Percentiles rank a stretch among this genome's conserved stretches.
Evolutionary conservation across 2,113 vertebrate genomes (phyloP).

Genomic region (Scopus umbretta): DNA sequence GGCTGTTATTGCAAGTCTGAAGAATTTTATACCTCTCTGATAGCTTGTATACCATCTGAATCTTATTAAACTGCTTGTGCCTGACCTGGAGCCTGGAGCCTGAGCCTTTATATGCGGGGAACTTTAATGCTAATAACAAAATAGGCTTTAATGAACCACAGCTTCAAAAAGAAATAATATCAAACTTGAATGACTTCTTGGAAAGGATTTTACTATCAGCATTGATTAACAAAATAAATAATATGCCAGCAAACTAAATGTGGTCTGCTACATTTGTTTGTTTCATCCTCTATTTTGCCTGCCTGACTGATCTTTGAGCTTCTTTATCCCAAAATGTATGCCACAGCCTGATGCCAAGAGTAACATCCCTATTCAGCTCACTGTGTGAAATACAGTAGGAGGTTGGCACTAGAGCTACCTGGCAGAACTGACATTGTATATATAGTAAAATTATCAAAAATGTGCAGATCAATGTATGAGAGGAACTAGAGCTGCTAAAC

Average conservation of each 20-base stretch:
- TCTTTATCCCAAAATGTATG: neutral
- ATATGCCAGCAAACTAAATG: neutral
- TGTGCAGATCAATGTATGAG: neutral
- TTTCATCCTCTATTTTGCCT: slow-evolving; percentile 18
- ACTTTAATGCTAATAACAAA: slow-evolving; percentile 22
- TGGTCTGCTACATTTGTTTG: neutral
- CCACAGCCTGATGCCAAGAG: slow-evolving; percentile 20
- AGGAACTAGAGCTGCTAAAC: neutral
- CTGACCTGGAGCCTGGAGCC: neutral
- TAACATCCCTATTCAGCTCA: neutral
- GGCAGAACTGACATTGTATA: neutral
- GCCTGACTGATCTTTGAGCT: neutral
- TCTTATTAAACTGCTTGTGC: slow-evolving; percentile 54
- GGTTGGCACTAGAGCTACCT: neutral
- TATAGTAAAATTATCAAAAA: neutral
- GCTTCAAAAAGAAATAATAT: slow-evolving; percentile 45
- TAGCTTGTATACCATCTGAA: slow-evolving; percentile 46
- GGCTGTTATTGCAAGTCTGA: slow-evolving; percentile 48
- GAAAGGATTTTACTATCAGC: slow-evolving; percentile 25
- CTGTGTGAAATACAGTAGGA: neutral
- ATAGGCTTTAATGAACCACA: slow-evolving; percentile 24
- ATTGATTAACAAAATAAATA: slow-evolving; percentile 52
- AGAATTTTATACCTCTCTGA: slow-evolving; percentile 50
- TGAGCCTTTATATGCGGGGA: neutral
- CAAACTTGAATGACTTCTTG: neutral